phyloP scores from a whole-genome alignment of 2,113 vertebrate species.

The Corythoichthys haematopterus region DNA sequence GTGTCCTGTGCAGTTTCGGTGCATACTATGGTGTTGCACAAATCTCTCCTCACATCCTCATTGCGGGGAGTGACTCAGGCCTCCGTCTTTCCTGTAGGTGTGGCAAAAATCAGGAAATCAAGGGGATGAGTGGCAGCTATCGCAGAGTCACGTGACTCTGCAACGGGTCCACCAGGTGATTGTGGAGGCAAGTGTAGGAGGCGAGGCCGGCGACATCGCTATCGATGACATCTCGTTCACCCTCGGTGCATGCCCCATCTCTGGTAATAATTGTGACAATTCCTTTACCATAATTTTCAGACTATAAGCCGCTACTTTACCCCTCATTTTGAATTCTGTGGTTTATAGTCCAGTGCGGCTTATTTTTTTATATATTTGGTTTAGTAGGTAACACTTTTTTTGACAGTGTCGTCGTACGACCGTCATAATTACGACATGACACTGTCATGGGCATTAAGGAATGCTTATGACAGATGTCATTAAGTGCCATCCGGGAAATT shows the following conservation, averaged over 20 bases:
- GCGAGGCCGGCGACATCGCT: slow-evolving; percentile 67
- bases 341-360: too few species aligned
- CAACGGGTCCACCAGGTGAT: slow-evolving; percentile 63
- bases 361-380: too few species aligned
- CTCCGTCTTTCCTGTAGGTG: slow-evolving; percentile 62
- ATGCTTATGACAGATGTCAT: too few species aligned
- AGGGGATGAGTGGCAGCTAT: slow-evolving; percentile 60
- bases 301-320: too few species aligned
- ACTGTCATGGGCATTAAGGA: too few species aligned
- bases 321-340: too few species aligned
- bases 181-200: slow-evolving; percentile 67
- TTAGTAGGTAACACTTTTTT: too few species aligned
- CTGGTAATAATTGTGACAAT: slow-evolving; percentile 47
- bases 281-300: too few species aligned
- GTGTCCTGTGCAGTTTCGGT: slow-evolving; percentile 33
- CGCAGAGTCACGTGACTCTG: slow-evolving; percentile 57
- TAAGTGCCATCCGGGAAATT: too few species aligned
- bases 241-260: slow-evolving; percentile 52
- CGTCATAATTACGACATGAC: too few species aligned
- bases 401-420: too few species aligned
- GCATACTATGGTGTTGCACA: slow-evolving; percentile 45
- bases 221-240: slow-evolving; percentile 64
- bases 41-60: slow-evolving; percentile 61
- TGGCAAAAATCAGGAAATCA: slow-evolving; percentile 68
- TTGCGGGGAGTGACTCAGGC: slow-evolving; percentile 51